phyloP scores from a whole-genome alignment of 1,140 invertebrate species.

The Caenorhabditis latens region DNA sequence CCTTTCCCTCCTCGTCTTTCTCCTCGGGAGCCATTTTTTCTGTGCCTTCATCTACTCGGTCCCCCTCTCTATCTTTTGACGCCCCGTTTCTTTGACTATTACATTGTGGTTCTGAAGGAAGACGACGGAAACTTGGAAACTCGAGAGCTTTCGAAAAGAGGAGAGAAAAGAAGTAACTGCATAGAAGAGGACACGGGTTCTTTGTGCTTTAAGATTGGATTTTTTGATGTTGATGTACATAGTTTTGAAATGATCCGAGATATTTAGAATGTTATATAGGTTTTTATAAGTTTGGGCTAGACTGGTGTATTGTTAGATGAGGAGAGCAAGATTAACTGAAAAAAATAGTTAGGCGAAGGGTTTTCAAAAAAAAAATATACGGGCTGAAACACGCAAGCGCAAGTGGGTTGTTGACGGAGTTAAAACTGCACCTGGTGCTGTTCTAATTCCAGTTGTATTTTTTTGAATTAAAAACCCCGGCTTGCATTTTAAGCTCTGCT shows the following conservation, averaged over 20 bases:
- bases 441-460: no score
- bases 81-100: not conserved
- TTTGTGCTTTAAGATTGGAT: not conserved
- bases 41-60: not conserved
- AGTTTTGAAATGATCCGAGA: not conserved
- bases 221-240: not conserved
- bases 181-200: not conserved
- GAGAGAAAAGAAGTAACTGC: not conserved
- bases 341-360: no score
- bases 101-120: constrained; percentile 1
- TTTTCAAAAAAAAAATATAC: no score
- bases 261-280: not conserved
- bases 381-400: no score
- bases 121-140: not conserved
- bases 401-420: no score
- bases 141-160: not conserved
- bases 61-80: not conserved
- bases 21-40: not conserved
- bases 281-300: not conserved
- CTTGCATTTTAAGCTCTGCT: no score
- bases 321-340: no score
- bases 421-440: no score
- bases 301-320: no score
- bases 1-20: not conserved
- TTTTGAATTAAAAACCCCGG: no score